Conservation (phyloP, 1,140 invertebrate genomes). For the Drosophila seguyi region DNA sequence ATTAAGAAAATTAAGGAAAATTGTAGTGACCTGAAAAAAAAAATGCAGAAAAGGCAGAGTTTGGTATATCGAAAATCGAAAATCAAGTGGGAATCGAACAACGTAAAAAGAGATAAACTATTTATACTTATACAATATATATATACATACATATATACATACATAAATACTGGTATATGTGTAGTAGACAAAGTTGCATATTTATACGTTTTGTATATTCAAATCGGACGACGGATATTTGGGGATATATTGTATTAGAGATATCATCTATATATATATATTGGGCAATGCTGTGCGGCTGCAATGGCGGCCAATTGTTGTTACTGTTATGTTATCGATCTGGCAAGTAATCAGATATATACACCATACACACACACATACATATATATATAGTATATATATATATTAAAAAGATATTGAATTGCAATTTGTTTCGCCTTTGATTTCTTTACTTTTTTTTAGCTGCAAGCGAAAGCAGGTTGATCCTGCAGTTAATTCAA, state of each 20-base stretch:
- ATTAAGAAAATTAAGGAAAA: constrained; percentile 61
- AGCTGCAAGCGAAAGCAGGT: constrained; percentile 30
- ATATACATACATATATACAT: constrained; percentile 9
- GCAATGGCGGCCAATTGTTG: constrained; percentile 54
- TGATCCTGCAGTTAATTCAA: constrained; percentile 18
- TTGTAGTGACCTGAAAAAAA: constrained; percentile 75
- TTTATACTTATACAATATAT: constrained; percentile 61
- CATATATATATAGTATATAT: constrained; percentile 13
- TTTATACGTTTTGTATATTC: constrained; percentile 76
- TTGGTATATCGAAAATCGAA: neutral
- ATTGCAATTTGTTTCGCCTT: too few species aligned
- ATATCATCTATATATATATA: constrained; percentile 47
- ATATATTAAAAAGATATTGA: constrained; percentile 22
- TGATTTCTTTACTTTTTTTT: too few species aligned
- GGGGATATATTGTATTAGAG: constrained; percentile 47
- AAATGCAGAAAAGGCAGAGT: neutral
- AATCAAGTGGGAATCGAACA: constrained; percentile 25
- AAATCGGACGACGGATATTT: constrained; percentile 21
- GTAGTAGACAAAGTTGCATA: constrained; percentile 54
- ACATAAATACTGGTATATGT: constrained; percentile 37
- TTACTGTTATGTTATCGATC: constrained; percentile 62
- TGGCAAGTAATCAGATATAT: constrained; percentile 39
- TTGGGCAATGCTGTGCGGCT: constrained; percentile 63
- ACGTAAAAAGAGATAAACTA: constrained; percentile 49
- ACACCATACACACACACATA: too few species aligned